Evolutionary conservation across 2,888 invertebrate genomes (phyloP).

Genomic region (Salticus scenicus): DNA sequence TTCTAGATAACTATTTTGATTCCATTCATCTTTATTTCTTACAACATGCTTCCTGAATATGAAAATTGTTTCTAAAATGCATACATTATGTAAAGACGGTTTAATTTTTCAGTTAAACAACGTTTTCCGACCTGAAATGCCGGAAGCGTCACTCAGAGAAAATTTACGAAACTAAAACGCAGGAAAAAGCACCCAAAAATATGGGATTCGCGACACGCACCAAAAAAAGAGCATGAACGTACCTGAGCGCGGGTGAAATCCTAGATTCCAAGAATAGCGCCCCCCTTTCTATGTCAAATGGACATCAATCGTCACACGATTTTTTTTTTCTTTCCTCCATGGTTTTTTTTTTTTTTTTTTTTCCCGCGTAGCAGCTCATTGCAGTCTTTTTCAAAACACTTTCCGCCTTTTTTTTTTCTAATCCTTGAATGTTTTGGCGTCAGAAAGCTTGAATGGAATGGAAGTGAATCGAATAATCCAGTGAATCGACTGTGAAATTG

Average conservation of each 20-base stretch:
- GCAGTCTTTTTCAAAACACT: not conserved
- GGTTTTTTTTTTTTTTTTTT: not conserved
- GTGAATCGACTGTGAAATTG: not conserved
- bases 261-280: conserved; percentile 56
- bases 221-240: conserved; percentile 52
- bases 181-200: not conserved
- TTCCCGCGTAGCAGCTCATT: not conserved
- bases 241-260: conserved; percentile 45
- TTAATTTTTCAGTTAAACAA: not conserved
- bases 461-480: not conserved
- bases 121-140: not conserved
- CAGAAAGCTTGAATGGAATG: no score
- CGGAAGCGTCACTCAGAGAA: conserved; percentile 2
- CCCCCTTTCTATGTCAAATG: conserved; percentile 24
- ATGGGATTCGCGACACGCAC: not conserved
- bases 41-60: no score
- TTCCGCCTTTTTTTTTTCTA: no score
- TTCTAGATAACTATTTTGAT: no score
- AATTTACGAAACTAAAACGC: conserved; percentile 2
- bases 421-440: no score
- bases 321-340: not conserved
- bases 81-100: no score
- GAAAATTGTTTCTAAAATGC: no score
- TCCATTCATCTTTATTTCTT: no score
- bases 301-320: conserved; percentile 45